Evolutionary conservation across 2,797 vertebrate genomes (phyloP).

Genomic region (Sus cebifrons): DNA sequence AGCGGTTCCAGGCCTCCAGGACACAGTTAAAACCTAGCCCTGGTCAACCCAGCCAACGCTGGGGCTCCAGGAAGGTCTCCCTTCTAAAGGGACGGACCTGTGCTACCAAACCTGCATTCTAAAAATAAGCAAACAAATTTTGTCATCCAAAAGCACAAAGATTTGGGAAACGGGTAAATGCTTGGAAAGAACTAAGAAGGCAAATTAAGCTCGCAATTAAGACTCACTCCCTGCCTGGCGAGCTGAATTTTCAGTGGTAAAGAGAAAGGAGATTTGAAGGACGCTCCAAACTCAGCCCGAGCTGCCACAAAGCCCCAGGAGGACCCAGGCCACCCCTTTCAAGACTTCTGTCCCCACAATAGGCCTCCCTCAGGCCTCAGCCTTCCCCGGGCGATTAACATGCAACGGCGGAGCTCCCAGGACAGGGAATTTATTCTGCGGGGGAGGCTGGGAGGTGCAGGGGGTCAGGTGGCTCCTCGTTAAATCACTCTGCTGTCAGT

Average conservation of each 20-base stretch:
- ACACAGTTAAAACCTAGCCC: not conserved
- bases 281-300: constrained; percentile 88
- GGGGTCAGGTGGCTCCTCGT: constrained; percentile 92
- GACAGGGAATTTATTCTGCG: constrained; percentile 87
- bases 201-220: not conserved
- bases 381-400: constrained; percentile 90
- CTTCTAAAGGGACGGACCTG: not conserved
- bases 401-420: constrained; percentile 84
- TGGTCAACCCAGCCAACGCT: not conserved
- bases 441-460: constrained; percentile 87
- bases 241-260: constrained; percentile 73
- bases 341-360: constrained; percentile 88
- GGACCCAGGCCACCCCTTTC: constrained; percentile 86
- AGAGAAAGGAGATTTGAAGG: constrained; percentile 85
- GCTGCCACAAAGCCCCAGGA: constrained; percentile 88
- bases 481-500: constrained; percentile 91
- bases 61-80: not conserved
- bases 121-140: not conserved
- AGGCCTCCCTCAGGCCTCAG: constrained; percentile 87
- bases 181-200: constrained; percentile 23
- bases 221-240: constrained; percentile 60
- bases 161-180: not conserved
- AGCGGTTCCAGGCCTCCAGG: not conserved
- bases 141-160: not conserved
- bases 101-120: not conserved